Evolutionary conservation across 2,888 invertebrate species (phyloP).

Genomic region (Isoperla grammatica): DNA sequence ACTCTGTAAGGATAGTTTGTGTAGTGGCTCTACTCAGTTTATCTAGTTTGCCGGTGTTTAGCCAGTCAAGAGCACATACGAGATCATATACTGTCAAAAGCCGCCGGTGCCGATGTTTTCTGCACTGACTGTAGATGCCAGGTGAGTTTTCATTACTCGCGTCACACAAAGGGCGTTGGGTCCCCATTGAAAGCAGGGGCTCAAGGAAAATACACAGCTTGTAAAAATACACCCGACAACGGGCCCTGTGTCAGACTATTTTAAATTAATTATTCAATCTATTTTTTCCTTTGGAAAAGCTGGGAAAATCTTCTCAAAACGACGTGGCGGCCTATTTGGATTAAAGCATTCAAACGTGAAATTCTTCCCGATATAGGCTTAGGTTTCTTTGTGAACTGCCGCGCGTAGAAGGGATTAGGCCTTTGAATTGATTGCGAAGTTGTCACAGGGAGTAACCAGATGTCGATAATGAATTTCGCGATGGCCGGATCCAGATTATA

Average conservation of each 20-base stretch:
- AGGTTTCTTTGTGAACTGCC: constrained; percentile 10
- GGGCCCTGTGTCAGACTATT: background rate
- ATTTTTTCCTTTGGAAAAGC: constrained; percentile 3
- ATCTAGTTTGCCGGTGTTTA: no score
- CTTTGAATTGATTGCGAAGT: no score
- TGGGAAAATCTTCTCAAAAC: constrained; percentile 13
- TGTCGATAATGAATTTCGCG: background rate
- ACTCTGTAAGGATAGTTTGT: no score
- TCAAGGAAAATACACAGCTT: constrained; percentile 11
- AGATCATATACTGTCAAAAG: no score
- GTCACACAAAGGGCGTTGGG: background rate
- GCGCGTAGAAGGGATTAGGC: constrained; percentile 7
- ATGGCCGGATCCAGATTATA: background rate
- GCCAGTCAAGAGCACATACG: background rate
- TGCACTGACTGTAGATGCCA: no score
- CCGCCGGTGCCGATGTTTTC: no score
- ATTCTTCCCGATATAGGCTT: constrained; percentile 1
- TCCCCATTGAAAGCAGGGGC: background rate
- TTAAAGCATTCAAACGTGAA: background rate
- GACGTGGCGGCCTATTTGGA: constrained; percentile 8
- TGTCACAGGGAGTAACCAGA: no score
- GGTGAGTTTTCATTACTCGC: background rate
- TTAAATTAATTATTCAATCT: constrained; percentile 19
- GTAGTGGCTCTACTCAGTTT: no score
- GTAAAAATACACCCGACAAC: background rate